phyloP scores from a whole-genome alignment of 23 tunicate genomes.

The Clavelina lepadiformis region DNA sequence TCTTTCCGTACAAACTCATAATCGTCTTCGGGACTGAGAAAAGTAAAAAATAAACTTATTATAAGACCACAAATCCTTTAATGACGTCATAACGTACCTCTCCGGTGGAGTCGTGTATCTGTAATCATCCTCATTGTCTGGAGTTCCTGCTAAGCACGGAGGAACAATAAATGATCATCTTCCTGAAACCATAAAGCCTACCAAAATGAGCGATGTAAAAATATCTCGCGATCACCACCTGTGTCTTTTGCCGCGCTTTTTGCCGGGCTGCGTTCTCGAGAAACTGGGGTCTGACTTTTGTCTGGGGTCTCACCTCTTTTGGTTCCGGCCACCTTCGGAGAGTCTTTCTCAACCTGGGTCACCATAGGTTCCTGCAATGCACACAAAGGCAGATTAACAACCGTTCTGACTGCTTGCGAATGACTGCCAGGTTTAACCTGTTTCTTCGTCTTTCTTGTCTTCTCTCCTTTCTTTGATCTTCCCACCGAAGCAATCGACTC shows the following conservation, averaged over 20 bases:
- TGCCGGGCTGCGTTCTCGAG: no score
- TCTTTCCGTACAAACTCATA: constrained; percentile 75
- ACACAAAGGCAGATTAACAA: neutral
- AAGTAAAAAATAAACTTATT: no score
- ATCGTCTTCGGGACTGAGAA: constrained; percentile 68
- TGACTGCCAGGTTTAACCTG: neutral
- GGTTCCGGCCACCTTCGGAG: constrained; percentile 12
- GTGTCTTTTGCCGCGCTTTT: no score
- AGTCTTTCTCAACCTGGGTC: constrained; percentile 23
- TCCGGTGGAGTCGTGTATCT: constrained; percentile 16
- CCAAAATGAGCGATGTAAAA: no score
- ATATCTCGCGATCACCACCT: no score
- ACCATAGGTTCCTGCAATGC: constrained; percentile 4
- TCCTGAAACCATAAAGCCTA: no score
- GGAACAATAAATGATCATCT: no score
- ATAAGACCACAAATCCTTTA: no score
- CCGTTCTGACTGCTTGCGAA: neutral
- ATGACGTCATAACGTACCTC: no score
- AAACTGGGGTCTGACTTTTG: no score
- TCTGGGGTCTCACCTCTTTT: constrained; percentile 5
- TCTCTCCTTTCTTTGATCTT: constrained; percentile 30
- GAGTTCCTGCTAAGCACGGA: no score
- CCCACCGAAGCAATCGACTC: constrained; percentile 38
- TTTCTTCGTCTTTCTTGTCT: constrained; percentile 38
- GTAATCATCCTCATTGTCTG: constrained; percentile 14